A percentile compares a stretch with the other conserved stretches of the same genome.
These are phyloP conservation scores for Allygus modestus DNA, from an alignment of 2,888 invertebrate species.

Conservation along the genomic window DNA sequence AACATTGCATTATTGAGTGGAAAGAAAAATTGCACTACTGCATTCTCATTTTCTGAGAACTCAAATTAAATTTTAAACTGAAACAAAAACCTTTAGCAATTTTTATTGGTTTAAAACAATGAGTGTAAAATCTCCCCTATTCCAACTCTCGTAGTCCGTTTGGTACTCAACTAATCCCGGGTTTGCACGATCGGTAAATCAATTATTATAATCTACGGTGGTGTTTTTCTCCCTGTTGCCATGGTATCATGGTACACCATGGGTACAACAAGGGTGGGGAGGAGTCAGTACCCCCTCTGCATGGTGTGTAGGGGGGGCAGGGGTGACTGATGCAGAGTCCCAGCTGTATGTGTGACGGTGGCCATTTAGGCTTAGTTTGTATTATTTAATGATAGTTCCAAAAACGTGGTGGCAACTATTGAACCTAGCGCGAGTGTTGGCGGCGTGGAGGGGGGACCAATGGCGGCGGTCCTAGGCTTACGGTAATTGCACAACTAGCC, in stretches of 20 bases:
- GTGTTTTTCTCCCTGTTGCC: slow-evolving; percentile 36
- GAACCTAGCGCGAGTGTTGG: slow-evolving; percentile 24
- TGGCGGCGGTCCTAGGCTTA: slow-evolving; percentile 51
- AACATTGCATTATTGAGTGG: too few species aligned
- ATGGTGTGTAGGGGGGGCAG: background rate
- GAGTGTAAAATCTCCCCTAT: too few species aligned
- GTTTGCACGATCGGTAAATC: slow-evolving; percentile 16
- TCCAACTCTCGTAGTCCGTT: background rate
- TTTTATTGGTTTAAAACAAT: too few species aligned
- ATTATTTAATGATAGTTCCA: slow-evolving; percentile 63
- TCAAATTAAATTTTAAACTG: too few species aligned
- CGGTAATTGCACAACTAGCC: slow-evolving; percentile 44
- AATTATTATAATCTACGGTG: slow-evolving; percentile 56
- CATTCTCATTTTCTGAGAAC: too few species aligned
- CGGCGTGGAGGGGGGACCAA: slow-evolving; percentile 42
- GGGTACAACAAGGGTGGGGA: slow-evolving; percentile 9
- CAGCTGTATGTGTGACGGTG: slow-evolving; percentile 52
- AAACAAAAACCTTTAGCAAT: too few species aligned
- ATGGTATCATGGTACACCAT: slow-evolving; percentile 37
- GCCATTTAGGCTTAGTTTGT: slow-evolving; percentile 60
- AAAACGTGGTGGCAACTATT: slow-evolving; percentile 59
- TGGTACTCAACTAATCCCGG: slow-evolving; percentile 16
- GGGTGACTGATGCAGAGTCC: slow-evolving; percentile 39
- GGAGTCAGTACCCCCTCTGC: background rate
- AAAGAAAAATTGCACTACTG: too few species aligned